These are phyloP conservation scores for Miltochrista miniata DNA, from an alignment of 2,888 invertebrate species.

Conservation along the genomic window DNA sequence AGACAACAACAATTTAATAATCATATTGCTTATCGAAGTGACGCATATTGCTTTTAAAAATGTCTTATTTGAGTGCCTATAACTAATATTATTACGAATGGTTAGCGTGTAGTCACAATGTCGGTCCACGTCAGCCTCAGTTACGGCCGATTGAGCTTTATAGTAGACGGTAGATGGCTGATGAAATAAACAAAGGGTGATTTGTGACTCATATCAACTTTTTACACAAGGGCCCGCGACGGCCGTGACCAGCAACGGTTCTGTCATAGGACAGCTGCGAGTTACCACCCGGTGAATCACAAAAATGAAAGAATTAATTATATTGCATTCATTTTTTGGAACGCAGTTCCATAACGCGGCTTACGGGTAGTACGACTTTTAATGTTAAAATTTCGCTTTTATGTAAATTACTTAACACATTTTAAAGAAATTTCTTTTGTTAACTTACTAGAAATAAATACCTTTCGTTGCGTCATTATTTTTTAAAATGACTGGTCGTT, in stretches of 20 bases:
- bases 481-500: not conserved
- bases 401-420: too few relatives aligned
- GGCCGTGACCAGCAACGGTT: not conserved
- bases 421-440: too few relatives aligned
- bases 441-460: too few relatives aligned
- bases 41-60: slow-evolving; percentile 14
- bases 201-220: slow-evolving; percentile 33
- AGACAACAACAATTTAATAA: slow-evolving; percentile 22
- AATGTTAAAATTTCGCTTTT: too few relatives aligned
- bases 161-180: slow-evolving; percentile 33
- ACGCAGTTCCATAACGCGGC: too few relatives aligned
- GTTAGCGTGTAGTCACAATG: slow-evolving; percentile 23
- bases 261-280: slow-evolving; percentile 24
- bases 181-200: slow-evolving; percentile 35
- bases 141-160: slow-evolving; percentile 40
- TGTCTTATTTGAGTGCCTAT: slow-evolving; percentile 8
- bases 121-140: slow-evolving; percentile 35
- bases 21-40: slow-evolving; percentile 18
- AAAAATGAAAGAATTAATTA: not conserved
- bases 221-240: slow-evolving; percentile 25
- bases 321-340: too few relatives aligned
- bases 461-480: too few relatives aligned
- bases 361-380: too few relatives aligned
- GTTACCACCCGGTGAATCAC: slow-evolving; percentile 24
- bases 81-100: slow-evolving; percentile 24